Conservation (phyloP, 2,888 invertebrate genomes). For the Melanostoma mellinum region DNA sequence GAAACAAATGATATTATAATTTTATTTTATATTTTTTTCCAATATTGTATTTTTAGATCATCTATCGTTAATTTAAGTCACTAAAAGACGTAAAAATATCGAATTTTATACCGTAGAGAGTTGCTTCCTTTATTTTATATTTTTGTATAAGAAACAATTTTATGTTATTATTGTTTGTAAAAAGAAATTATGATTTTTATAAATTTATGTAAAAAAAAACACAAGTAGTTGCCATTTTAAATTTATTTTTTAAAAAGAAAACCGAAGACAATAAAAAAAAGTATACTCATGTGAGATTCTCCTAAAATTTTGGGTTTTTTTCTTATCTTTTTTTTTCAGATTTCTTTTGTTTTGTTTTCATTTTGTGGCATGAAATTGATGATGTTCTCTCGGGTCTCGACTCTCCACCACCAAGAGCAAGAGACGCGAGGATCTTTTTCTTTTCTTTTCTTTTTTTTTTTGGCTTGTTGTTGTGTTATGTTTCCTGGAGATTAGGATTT, state of each 20-base stretch:
- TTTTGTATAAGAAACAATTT: constrained; percentile 61
- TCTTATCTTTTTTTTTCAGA: constrained; percentile 23
- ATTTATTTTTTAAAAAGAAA: constrained; percentile 45
- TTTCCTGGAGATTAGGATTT: constrained; percentile 72
- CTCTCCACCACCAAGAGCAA: no score
- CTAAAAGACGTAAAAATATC: constrained; percentile 67
- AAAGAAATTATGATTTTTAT: constrained; percentile 57
- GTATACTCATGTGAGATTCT: constrained; percentile 64
- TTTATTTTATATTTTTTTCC: constrained; percentile 29
- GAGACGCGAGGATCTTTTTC: no score
- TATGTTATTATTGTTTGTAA: constrained; percentile 65
- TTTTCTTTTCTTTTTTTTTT: constrained; percentile 20
- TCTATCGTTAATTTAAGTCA: constrained; percentile 57
- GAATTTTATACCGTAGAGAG: constrained; percentile 48
- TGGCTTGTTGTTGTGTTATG: constrained; percentile 36
- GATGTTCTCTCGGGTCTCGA: no score
- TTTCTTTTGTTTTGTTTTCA: constrained; percentile 34
- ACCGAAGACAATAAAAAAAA: constrained; percentile 41
- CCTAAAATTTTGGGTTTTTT: constrained; percentile 57
- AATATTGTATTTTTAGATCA: constrained; percentile 53
- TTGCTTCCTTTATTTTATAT: constrained; percentile 46
- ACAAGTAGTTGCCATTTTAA: constrained; percentile 67
- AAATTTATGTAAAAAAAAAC: constrained; percentile 32
- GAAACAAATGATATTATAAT: constrained; percentile 42
- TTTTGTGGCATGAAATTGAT: neutral